Evolutionary conservation across 1,140 invertebrate genomes (phyloP), one percentile per base, ranked within the genome.

Genomic region (Procambarus virginalis): DNA sequence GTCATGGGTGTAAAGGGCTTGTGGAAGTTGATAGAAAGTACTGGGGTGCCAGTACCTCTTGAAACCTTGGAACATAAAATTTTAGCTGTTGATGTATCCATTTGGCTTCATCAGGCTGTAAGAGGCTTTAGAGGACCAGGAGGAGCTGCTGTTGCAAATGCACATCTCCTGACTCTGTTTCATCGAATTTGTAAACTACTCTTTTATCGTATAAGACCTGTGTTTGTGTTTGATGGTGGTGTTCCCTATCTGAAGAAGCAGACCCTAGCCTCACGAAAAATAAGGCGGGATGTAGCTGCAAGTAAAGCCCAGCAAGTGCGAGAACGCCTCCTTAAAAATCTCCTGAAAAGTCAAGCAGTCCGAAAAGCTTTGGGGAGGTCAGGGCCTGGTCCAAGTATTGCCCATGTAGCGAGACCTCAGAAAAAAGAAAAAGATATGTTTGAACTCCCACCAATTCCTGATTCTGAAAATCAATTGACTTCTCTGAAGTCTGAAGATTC

Each of bases 151-250:
- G 92, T 98, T 48, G 96, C 96, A 45, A 98, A 99, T 95, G 97
- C 98, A 8, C 98, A 99, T 94, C 95, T 99, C 6, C 95, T 99
- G 89, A 97, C 98, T 77, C 95, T 99, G 64, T 99, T 99, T 93
- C 96, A 97, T 93, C 95, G 99, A 81, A 95, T 99, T 20, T 99
- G 98, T 94, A 99, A 99, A 95, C 95, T 99, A 22, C 94, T 99
- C 2, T 99, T 97, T 94, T 99, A 98, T 93, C 96, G 97, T 93
- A 98, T 99, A 83, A 98, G 98, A 93, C 99, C 99, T 20, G 96
- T 99, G 3, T 99, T 99, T 95, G 98, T 99, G n/a, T 99, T 99
- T 95, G 99, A 99, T 95, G 99, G 99, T 48, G 97, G 96, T 84
- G 97, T 98, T 82, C 98, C 98, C 58, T 94, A 95, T 88, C 95